Base-by-base conservation (phyloP, 1,140 invertebrate species). In the Drosophila serrata region DNA sequence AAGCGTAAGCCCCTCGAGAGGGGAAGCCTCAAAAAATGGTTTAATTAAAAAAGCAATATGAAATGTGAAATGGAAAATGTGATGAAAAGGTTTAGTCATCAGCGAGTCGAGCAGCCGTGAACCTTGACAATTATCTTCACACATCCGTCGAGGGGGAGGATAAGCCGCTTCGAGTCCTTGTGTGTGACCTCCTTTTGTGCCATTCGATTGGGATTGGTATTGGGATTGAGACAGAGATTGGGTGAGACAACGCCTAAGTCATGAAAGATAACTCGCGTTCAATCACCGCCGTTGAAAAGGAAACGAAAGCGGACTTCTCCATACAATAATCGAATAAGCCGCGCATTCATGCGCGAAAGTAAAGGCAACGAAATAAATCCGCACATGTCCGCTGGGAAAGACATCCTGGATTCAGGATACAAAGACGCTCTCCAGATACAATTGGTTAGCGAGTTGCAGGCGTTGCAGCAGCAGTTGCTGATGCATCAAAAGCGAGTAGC, bases 261-360 rank as follows among this genome's bases (percentile, higher is more conserved):
- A 53, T 81, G 67, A 82, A 80, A 67, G 77, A 88, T 90, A 90
- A 77, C 80, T 84, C 73, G 80, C 84, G 80, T 82, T 88, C 84
- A 88, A 88, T 88, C 84, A 88, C 42, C 35, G 68, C 22, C 68
- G 72, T 40, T 88, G 76, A 84, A 87, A 79, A 87, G 64, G 80
- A 88, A 88, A 84, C 74, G 85, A 84, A 88, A 78, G 84, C 85
- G 60, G 67, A 61, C 73, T 76, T 76, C 49, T 27, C 65, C 43
- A 55, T 60, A 78, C 67, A 88, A 84, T 88, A 88, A 88, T 90
- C 84, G 85, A 88, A 84, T 88, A 88, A 88, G 85, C 85, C 85
- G 84, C 80, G 80, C 58, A 88, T 88, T 88, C 84, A 88, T 60
- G 77, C 43, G 51, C 59, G 49, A 80, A 78, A 81, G 67, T 80